phyloP scores from a whole-genome alignment of 2,113 vertebrate genomes.

The Myrmecobius fasciatus region DNA sequence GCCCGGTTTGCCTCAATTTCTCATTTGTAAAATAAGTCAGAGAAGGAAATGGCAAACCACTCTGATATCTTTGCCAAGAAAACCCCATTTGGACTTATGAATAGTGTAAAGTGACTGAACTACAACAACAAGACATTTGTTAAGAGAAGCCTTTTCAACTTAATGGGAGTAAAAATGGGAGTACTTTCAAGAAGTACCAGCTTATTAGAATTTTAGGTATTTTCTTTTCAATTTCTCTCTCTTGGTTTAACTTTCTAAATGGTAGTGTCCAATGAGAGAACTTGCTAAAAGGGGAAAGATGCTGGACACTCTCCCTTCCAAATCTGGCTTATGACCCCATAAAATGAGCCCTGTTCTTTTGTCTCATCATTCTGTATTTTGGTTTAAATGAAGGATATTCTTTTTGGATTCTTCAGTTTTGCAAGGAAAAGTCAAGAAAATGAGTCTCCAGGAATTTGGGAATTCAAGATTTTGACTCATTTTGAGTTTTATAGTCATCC shows the following conservation, averaged over 20 bases:
- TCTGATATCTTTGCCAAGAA: neutral
- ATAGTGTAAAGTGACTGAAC: neutral
- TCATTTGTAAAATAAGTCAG: neutral
- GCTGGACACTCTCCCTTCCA: neutral
- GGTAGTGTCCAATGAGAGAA: neutral
- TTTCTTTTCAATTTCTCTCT: neutral
- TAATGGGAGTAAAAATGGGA: neutral
- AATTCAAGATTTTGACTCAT: neutral
- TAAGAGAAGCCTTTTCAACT: neutral
- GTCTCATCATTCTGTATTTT: neutral
- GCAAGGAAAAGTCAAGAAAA: neutral
- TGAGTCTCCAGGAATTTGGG: neutral
- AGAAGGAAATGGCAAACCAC: neutral
- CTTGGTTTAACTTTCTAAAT: neutral
- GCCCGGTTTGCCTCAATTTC: neutral
- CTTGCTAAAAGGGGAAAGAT: neutral
- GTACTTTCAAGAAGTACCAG: neutral
- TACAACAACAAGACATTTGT: neutral
- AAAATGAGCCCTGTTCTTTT: neutral
- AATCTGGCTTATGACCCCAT: neutral
- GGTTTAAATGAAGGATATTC: neutral
- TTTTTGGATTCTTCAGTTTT: neutral
- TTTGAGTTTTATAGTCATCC: neutral
- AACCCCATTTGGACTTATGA: neutral
- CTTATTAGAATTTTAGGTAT: neutral